Base-by-base conservation (phyloP, 2,888 invertebrate species). In the Perithous albicinctus region DNA sequence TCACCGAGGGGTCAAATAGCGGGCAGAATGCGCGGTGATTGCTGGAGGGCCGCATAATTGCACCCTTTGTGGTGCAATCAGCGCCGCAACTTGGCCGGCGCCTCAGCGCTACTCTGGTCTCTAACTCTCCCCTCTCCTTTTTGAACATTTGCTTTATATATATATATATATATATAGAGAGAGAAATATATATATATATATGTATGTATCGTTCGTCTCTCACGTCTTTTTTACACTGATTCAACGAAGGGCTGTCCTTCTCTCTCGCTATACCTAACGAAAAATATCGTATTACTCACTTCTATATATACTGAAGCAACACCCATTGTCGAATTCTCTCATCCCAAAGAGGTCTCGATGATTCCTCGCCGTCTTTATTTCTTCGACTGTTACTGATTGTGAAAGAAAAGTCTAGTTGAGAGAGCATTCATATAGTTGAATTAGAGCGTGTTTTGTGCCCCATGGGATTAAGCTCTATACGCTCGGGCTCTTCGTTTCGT, bases 41-140 rank as follows among this genome's bases (percentile, higher is more conserved):
- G 92, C 92, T 92, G 90, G 91, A 92, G 92, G 92, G 91, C 92
- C 92, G 91, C 92, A 92, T 92, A 92, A 92, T 92, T 92, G 92
- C 92, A 92, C 91, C 92, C 92, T 93, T 93, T 93, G 92, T 92
- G 92, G 92, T 91, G 92, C 92, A 92, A 92, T 92, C 92, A 92
- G 91, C 91, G 91, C 90, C 91, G 89, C 92, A 91, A 92, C 91
- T 92, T 91, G 90, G 86, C 87, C 87, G 89, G 88, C 89, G 89
- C 88, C 89, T 88, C 85, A 48, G 61, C 74, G 69, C 78, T 35
- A 69, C 85, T 78, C 64, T 73, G 78, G 63, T 72, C 64, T 72
- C 51, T 43, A 12, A 46, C 66, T 70, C 48, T 48, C 56, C 43
- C 32, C 59, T 32, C 56, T n/a, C 26, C 26, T 7, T 54, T 26